Evolutionary conservation across 1,140 invertebrate genomes (phyloP).

Genomic region (Bombus breviceps): DNA sequence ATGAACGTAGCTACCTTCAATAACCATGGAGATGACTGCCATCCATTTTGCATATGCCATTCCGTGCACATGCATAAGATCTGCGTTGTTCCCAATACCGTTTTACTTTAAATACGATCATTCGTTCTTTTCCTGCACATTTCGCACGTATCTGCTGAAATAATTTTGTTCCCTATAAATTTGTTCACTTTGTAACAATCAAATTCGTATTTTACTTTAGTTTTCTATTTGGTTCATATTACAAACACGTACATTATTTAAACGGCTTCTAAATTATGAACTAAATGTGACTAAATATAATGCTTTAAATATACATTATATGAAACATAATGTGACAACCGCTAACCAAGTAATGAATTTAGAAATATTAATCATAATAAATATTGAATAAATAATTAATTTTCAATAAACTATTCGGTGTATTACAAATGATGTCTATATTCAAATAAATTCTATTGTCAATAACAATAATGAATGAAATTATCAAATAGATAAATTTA

Average conservation of each 20-base stretch:
- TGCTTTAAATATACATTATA: neutral
- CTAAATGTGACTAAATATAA: neutral
- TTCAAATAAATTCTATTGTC: neutral
- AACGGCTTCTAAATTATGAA: neutral
- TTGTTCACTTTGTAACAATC: neutral
- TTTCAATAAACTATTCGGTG: neutral
- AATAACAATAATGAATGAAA: neutral
- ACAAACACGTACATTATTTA: neutral
- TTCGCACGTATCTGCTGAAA: neutral
- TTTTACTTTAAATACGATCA: slow-evolving; percentile 41
- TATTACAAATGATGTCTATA: neutral
- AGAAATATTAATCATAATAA: neutral
- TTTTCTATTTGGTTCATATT: neutral
- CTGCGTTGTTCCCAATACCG: slow-evolving; percentile 48
- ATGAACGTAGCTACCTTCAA: slow-evolving; percentile 33
- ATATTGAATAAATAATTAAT: neutral
- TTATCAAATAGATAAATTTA: too few relatives aligned
- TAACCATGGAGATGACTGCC: slow-evolving; percentile 45
- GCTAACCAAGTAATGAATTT: neutral
- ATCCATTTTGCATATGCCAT: slow-evolving; percentile 59
- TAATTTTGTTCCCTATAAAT: neutral
- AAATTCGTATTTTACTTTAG: neutral
- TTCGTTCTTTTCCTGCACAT: slow-evolving; percentile 23
- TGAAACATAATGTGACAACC: too few relatives aligned
- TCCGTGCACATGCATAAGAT: slow-evolving; percentile 57